A percentile compares a stretch with the other conserved stretches of the same genome.
phyloP scores from a whole-genome alignment of 2,888 invertebrate species.

The Mythimna lalbum region DNA sequence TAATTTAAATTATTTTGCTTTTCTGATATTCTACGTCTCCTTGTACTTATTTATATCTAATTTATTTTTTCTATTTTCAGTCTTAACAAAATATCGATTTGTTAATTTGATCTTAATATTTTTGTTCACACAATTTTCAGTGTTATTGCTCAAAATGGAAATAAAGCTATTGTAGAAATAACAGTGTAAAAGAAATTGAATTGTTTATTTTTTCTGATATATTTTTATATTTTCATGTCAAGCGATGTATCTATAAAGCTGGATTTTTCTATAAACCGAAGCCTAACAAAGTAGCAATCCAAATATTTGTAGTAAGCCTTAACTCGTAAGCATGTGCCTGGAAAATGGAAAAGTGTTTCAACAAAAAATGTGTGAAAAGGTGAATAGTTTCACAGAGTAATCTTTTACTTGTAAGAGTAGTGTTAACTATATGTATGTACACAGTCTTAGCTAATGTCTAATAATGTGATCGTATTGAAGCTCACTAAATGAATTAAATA shows the following conservation, averaged over 20 bases:
- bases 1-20: background rate
- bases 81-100: background rate
- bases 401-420: conserved; percentile 18
- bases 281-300: conserved; percentile 8
- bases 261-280: conserved; percentile 14
- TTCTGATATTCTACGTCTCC: background rate
- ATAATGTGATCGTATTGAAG: background rate
- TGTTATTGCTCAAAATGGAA: background rate
- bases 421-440: background rate
- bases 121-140: background rate
- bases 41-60: conserved; percentile 39
- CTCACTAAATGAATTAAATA: conserved; percentile 1
- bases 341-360: background rate
- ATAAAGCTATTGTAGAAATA: background rate
- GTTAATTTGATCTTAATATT: background rate
- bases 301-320: conserved; percentile 45
- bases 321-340: conserved; percentile 32
- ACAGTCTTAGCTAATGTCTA: background rate
- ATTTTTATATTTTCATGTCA: conserved; percentile 7
- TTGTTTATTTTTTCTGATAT: background rate
- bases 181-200: background rate
- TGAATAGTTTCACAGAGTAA: conserved; percentile 6
- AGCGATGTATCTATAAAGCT: background rate
- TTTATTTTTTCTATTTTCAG: background rate
- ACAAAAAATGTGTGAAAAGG: background rate